phyloP scores from a whole-genome alignment of 2,888 invertebrate species.

The Electrophaes corylata region DNA sequence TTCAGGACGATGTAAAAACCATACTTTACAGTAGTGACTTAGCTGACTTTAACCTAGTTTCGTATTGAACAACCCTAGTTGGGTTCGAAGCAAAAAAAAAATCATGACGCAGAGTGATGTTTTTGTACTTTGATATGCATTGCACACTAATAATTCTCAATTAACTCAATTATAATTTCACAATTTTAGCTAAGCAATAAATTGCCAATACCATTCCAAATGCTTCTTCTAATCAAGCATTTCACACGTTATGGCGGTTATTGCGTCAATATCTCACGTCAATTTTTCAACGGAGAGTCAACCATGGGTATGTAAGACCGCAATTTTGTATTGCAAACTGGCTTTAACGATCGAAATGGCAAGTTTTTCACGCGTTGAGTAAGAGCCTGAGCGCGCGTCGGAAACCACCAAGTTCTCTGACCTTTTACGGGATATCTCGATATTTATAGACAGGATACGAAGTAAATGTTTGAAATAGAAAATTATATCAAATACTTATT shows the following conservation, averaged over 20 bases:
- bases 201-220: slow-evolving; percentile 35
- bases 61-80: not conserved
- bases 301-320: slow-evolving; percentile 37
- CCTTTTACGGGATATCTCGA: slow-evolving; percentile 54
- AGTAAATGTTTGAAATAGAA: not conserved
- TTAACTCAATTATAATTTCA: slow-evolving; percentile 18
- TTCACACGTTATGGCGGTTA: slow-evolving; percentile 28
- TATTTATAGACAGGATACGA: slow-evolving; percentile 27
- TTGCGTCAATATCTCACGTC: slow-evolving; percentile 37
- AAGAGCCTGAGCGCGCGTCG: slow-evolving; percentile 49
- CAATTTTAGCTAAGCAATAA: slow-evolving; percentile 34
- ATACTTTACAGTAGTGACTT: too few species aligned
- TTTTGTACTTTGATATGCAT: not conserved
- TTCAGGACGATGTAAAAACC: too few species aligned
- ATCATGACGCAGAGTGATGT: not conserved
- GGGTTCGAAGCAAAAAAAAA: not conserved
- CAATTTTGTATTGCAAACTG: slow-evolving; percentile 48
- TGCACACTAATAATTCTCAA: not conserved
- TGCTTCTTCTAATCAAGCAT: slow-evolving; percentile 35
- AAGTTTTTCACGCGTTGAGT: slow-evolving; percentile 64
- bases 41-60: not conserved
- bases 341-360: slow-evolving; percentile 50
- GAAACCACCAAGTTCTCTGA: slow-evolving; percentile 54
- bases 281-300: slow-evolving; percentile 36
- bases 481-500: too few species aligned